Evolutionary conservation across 2,888 invertebrate species (phyloP), one percentile per base, ranked within the genome.

Genomic region (Tolmerus cingulatus): DNA sequence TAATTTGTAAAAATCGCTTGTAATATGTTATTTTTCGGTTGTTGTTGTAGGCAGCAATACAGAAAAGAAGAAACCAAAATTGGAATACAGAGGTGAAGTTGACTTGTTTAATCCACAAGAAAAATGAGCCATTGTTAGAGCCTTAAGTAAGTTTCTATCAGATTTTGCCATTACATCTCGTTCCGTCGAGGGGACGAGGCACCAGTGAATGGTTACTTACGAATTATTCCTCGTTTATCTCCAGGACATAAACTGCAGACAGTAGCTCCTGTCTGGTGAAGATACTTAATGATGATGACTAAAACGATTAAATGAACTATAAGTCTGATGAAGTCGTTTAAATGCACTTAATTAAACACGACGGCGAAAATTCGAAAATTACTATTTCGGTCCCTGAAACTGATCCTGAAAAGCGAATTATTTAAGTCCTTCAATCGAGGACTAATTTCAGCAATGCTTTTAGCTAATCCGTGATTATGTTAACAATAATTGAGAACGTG

Each of bases 231-330:
- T 19, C 77, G 19, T 19, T 40, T 77, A 77, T 77, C 77, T 77
- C 19, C 34, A 77, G 37, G 9, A 79, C 51, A 27, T 79, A 46
- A 79, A 79, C 5, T 37, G 16, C 43, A 79, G 43, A 79, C 16
- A 46, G 43, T 16, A 46, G 37, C 51, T 51, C 43, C 12, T 4
- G 9, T 40, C 40, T 40, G 4, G 43, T 23, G 5, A 12, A 19
- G 46, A 79, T 30, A 79, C 27, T 79, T 79, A 43, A 79, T 79
- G 79, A 79, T 79, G 79, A 79, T 79, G 79, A 79, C 23, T 40
- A 27, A 23, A 40, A 16, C 46, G 79, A 43, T 79, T 79, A 79
- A 46, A 79, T 43, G 79, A 23, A 2, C 79, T 51, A 37, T 14
- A 34, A n/a, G 23, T 37, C 78, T 37, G 34, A 74, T 74, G 74